Evolutionary conservation across 2,888 invertebrate species (phyloP).

Genomic region (Clanis bilineata): DNA sequence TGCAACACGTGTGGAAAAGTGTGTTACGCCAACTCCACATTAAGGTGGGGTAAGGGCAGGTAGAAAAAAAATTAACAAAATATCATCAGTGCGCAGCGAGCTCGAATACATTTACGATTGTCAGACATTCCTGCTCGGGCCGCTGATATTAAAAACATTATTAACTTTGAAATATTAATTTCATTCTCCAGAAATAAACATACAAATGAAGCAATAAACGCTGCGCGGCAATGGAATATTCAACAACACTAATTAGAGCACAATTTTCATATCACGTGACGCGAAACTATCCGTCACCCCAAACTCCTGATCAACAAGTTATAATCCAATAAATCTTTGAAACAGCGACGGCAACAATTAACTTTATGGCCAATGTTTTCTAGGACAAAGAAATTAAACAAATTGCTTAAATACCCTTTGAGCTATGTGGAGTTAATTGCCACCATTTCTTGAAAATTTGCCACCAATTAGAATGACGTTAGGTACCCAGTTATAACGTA

Average conservation of each 20-base stretch:
- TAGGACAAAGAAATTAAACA: conserved; percentile 37
- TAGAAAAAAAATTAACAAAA: no score
- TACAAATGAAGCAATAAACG: conserved; percentile 11
- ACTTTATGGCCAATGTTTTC: conserved; percentile 42
- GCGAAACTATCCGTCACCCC: conserved; percentile 2
- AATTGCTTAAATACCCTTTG: conserved; percentile 20
- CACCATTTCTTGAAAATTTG: not conserved
- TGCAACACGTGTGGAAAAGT: no score
- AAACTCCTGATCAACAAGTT: conserved; percentile 35
- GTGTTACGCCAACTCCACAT: no score
- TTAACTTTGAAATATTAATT: not conserved
- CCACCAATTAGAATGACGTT: not conserved
- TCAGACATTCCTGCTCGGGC: no score
- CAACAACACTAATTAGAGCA: not conserved
- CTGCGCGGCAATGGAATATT: conserved; percentile 1
- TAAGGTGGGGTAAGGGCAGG: no score
- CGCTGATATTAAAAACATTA: not conserved
- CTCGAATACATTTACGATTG: no score
- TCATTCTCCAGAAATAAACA: not conserved
- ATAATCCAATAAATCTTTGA: conserved; percentile 37
- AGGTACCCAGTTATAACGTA: not conserved
- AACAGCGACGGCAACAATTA: conserved; percentile 36
- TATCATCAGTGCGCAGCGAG: no score
- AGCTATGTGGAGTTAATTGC: conserved; percentile 5
- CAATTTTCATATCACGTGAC: conserved; percentile 14